Base-by-base conservation (phyloP, 2,888 invertebrate genomes). In the Bembecia ichneumoniformis region DNA sequence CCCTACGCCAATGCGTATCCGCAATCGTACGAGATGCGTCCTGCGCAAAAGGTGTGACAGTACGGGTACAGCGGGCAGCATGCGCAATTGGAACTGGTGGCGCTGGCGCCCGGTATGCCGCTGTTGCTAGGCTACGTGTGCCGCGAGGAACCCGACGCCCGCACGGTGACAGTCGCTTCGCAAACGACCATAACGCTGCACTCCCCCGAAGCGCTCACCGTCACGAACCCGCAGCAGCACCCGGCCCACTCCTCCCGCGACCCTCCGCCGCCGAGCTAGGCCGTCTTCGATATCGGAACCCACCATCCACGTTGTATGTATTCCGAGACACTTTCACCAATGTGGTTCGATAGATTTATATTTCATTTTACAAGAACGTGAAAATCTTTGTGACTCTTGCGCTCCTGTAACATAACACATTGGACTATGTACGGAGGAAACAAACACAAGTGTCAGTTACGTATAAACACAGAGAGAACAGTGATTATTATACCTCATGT, bases 1-100 rank as follows among this genome's bases (percentile, higher is more conserved):
- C 86, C 91, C 53, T 93, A 93, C 82, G 93, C 93, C 56, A 91
- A 91, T 64, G 93, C 93, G 53, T 93, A 93, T 84, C 90, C 91
- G 65, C 89, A 90, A 75, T 88, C 91, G 65, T 92, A 92, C 84
- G 93, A 93, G 88, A 92, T 93, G 92, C 90, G 92, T 55, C 89
- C 90, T 52, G 84, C 90, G 69, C 92, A 92, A 74, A 93, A 93
- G 83, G 92, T 83, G 74, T 86, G 86, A 86, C 86, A 82, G 74
- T 80, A 81, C 82, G 76, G 71, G 63, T 77, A 70, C 64, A 68
- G 75, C 66, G 64, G 55, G 40, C 55, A 50, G 34, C 55, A 56
- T 53, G 53, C 50, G 45, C 59, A 62, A 55, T 71, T 81, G 40
- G 79, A 77, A 65, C 71, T 82, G 52, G 77, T 82, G 48, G 80